Base-by-base conservation (phyloP, 2,888 invertebrate genomes). In the Diogma glabrata region DNA sequence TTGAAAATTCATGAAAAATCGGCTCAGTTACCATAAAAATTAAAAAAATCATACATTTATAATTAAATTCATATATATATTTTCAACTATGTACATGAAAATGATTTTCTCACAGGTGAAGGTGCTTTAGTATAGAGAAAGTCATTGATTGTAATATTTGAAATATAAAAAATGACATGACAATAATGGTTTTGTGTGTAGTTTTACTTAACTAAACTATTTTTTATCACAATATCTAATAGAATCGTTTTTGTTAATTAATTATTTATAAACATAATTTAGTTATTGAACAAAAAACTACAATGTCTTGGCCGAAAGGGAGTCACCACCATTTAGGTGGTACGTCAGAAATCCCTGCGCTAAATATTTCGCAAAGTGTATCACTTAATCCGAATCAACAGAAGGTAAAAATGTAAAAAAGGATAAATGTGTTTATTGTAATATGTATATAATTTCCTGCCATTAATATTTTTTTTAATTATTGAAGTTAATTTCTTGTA, bases 81-180 rank as follows among this genome's bases (percentile, higher is more conserved):
- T 36, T 48, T 10, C 30, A n/a, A 22, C 20, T 22, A 22, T 14
- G 22, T 43, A 43, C 22, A n/a, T 23, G 22, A 23, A 43, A 43
- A 43, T 43, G 43, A 43, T 43, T 43, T 43, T 43, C 43, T 43
- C 43, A 22, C 43, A 43, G 43, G 43, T 43, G 43, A 43, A 43
- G 43, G 43, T 43, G 23, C 23, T 22, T 43, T 43, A 43, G 23
- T 43, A n/a, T 22, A 43, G 43, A 43, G 43, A 43, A 43, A 43
- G 43, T 43, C 43, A 43, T 43, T 43, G 43, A 22, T 43, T 20
- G 23, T 20, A 43, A 43, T 22, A 43, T 22, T 43, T 36, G 20
- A 12, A 43, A 17, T 19, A 19, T 19, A 38, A 20, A 43, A 23
- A 43, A 43, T 43, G 43, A 43, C 43, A 43, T 43, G 43, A 43